Base-by-base conservation (phyloP, 2,113 vertebrate species). In the Sylvia atricapilla region DNA sequence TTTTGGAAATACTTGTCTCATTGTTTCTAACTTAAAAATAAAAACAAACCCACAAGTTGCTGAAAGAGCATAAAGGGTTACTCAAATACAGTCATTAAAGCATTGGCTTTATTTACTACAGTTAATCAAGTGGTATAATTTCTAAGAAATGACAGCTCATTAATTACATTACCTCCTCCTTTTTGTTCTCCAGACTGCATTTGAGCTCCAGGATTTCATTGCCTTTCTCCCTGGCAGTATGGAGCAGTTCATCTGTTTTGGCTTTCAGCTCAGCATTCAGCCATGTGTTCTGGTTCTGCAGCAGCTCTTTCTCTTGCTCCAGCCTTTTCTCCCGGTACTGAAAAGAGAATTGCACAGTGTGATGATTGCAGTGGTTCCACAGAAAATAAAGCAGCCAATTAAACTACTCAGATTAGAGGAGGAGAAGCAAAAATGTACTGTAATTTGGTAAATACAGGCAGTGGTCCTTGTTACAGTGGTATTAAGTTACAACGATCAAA, bases 241-340 rank as follows among this genome's bases (percentile, higher is more conserved):
- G 98, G 15, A 99, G 97, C 64, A 99, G 98, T 67, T 99, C 99
- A 89, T 99, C 99, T 53, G 98, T 99, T 98, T 99, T 99, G 46
- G 98, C 96, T 96, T 99, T 99, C 89, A 99, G 83, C 85, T 99
- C 99, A 1, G 98, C 69, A 31, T 99, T 99, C 92, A 99, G 96
- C 99, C 99, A 99, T 3, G 98, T 97, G 80, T 98, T 99, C 56
- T 99, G 99, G 85, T 86, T 98, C 90, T 98, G 97, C 4, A 99
- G 96, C 35, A 99, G 98, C 85, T 99, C 99, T 64, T 99, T 99
- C 92, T 99, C 99, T 95, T 99, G 99, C 30, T 99, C 99, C 98
- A 99, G 98, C 17, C 99, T 99, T 87, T 99, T 99, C 96, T 99
- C 99, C 60, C 98, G 98, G 96, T 99, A 99, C 99, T 99, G 86